Evolutionary conservation across 2,888 invertebrate species (phyloP), one percentile per base, ranked within the genome.

Genomic region (Stenoptilia bipunctidactyla): DNA sequence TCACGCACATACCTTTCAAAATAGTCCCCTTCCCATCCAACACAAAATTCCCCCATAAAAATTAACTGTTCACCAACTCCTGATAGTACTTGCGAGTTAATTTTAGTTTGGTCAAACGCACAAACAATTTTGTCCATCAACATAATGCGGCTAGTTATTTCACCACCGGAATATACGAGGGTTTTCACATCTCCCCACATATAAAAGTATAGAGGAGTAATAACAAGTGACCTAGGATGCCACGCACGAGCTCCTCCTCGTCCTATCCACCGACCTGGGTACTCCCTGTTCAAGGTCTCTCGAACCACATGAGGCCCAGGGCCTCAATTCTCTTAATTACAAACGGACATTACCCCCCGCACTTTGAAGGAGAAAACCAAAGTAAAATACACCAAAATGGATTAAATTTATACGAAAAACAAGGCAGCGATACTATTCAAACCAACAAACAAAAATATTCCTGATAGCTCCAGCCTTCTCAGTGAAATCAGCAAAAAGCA

Each of bases 241-340:
- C 30, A 30, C n/a, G 15, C 38, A 38, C 38, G 33, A 38, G 38
- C 14, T n/a, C 38, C 38, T 13, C 38, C 39, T 20, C 39, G 20
- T 20, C 39, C 39, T 34, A 34, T 39, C 39, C 39, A 39, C n/a
- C 39, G 34, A 39, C 39, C 39, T 9, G 34, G 39, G 12, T 34
- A 39, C 2, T 10, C 8, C 25, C n/a, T 6, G 25, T 20, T 13
- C 40, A 42, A 30, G 41, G n/a, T 9, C 25, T 27, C 13, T 40
- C 36, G 10, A 37, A 14, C 30, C 40, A 36, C 27, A 40, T 20
- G 36, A 15, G 20, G n/a, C n/a, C n/a, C n/a, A n/a, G n/a, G n/a
- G n/a, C n/a, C n/a, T n/a, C n/a, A n/a, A n/a, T n/a, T n/a, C n/a
- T n/a, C n/a, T n/a, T n/a, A n/a, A n/a, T n/a, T n/a, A n/a, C n/a